phyloP scores from a whole-genome alignment of 2,113 vertebrate species.

The Delphinapterus leucas region DNA sequence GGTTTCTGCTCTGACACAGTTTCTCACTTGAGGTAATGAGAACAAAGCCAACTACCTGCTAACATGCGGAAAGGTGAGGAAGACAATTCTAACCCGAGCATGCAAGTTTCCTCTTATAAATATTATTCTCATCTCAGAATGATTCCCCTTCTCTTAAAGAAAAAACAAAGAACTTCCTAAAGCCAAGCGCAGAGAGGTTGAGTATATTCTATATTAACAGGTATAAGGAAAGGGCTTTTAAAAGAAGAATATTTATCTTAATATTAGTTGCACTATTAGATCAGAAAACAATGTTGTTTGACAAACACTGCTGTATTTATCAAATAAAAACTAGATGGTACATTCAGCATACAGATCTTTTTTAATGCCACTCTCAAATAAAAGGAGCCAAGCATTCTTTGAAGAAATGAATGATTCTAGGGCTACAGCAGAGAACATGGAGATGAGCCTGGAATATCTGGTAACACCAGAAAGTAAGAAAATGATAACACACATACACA shows the following conservation, averaged over 20 bases:
- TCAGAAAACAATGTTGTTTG: neutral
- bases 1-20: neutral
- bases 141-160: neutral
- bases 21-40: neutral
- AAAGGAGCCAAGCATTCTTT: neutral
- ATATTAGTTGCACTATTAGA: neutral
- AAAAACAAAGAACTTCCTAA: neutral
- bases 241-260: neutral
- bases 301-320: neutral
- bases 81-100: neutral
- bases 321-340: neutral
- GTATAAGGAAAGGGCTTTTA: neutral
- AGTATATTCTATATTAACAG: neutral
- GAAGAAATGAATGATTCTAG: neutral
- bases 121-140: neutral
- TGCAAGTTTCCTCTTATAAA: neutral
- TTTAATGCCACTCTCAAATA: neutral
- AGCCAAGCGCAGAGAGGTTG: neutral
- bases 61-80: neutral
- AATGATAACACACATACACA: too few relatives aligned
- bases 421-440: neutral
- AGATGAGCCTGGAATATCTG: neutral
- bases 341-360: neutral
- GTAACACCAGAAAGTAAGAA: neutral
- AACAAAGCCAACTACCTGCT: neutral